phyloP scores from a whole-genome alignment of 2,888 invertebrate species.

The Lycophotia porphyrea region DNA sequence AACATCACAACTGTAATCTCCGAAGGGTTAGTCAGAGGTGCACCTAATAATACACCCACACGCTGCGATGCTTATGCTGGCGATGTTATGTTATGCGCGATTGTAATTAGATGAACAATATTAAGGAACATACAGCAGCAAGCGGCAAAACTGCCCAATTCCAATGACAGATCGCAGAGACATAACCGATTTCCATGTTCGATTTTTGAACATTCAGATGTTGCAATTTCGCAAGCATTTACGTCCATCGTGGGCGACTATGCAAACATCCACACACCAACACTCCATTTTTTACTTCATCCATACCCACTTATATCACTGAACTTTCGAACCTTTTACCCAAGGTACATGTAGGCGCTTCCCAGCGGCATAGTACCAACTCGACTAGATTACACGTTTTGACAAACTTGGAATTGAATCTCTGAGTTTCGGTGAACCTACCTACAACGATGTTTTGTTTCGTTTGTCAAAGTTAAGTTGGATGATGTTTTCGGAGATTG shows the following conservation, averaged over 20 bases:
- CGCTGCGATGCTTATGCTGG: no score
- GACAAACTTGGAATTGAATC: conserved; percentile 63
- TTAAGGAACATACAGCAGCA: neutral
- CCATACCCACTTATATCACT: neutral
- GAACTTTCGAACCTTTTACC: conserved; percentile 49
- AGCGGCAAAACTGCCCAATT: neutral
- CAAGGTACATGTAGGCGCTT: conserved; percentile 43
- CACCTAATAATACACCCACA: no score
- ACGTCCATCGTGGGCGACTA: neutral
- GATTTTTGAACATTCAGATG: neutral
- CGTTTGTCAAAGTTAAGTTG: neutral
- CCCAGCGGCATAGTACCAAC: conserved; percentile 47
- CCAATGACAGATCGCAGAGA: neutral
- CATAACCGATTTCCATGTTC: neutral
- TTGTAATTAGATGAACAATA: neutral
- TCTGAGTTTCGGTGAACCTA: conserved; percentile 19
- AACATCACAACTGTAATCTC: no score
- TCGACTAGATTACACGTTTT: conserved; percentile 57
- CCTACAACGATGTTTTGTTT: neutral
- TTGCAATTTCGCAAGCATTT: neutral
- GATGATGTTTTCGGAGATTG: neutral
- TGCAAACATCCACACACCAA: neutral
- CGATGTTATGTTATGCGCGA: neutral
- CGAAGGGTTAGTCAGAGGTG: no score
- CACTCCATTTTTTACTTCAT: conserved; percentile 17